A percentile compares a stretch with the other conserved stretches of the same genome.
Evolutionary conservation across 2,888 invertebrate genomes (phyloP).

Genomic region (Drosophila niveifrons): DNA sequence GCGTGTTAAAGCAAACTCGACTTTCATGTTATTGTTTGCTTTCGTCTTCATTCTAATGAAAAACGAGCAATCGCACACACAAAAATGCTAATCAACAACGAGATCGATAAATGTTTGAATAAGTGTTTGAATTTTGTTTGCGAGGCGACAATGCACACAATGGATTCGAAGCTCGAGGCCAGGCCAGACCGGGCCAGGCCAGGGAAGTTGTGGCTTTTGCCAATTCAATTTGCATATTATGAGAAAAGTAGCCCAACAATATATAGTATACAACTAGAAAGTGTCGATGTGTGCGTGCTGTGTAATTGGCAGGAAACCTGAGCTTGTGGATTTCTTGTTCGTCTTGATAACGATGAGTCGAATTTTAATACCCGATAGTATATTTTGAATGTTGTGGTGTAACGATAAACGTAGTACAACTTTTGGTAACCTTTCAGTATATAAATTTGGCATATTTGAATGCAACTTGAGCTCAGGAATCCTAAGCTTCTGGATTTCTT

Average conservation of each 20-base stretch:
- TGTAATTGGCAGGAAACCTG: conserved; percentile 40
- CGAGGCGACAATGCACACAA: conserved; percentile 49
- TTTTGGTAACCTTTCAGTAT: too few relatives aligned
- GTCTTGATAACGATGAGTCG: conserved; percentile 22
- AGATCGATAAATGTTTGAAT: conserved; percentile 74
- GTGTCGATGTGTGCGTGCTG: conserved; percentile 5
- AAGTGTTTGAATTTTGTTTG: conserved; percentile 67
- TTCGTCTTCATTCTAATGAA: conserved; percentile 54
- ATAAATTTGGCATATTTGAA: too few relatives aligned
- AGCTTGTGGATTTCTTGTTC: conserved; percentile 21
- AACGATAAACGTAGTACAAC: too few relatives aligned
- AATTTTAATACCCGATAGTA: neutral
- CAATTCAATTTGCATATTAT: conserved; percentile 72
- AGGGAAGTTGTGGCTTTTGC: conserved; percentile 66
- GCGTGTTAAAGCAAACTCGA: neutral
- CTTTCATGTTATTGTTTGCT: conserved; percentile 50
- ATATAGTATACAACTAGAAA: neutral
- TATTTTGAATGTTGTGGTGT: too few relatives aligned
- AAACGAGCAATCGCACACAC: conserved; percentile 41
- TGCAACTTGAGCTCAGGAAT: too few relatives aligned
- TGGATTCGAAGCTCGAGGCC: conserved; percentile 4
- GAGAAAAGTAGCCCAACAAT: conserved; percentile 49
- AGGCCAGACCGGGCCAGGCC: conserved; percentile 4
- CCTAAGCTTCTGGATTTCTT: conserved; percentile 25
- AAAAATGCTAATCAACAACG: conserved; percentile 76